A percentile compares a stretch with the other conserved stretches of the same genome.
Evolutionary conservation across 2,113 vertebrate species (phyloP).

Genomic region (Hippocampus abdominalis): DNA sequence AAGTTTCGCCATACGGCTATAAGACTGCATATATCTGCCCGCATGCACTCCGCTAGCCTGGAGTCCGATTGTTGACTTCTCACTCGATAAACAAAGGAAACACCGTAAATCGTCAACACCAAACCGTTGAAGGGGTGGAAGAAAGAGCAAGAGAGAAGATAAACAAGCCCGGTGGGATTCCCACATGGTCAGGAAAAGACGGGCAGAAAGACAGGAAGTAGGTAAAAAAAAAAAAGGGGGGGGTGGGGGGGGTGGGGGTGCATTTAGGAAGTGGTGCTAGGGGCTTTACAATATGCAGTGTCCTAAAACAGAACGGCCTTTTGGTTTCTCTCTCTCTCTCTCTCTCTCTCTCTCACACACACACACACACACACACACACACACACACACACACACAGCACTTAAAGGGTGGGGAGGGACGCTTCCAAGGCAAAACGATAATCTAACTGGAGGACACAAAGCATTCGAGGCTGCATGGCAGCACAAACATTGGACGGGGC

Average conservation of each 20-base stretch:
- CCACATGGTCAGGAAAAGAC: conserved; percentile 24
- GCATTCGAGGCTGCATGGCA: conserved; percentile 49
- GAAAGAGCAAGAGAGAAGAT: conserved; percentile 25
- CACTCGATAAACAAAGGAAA: conserved; percentile 55
- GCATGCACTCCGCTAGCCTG: conserved; percentile 27
- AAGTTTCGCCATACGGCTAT: conserved; percentile 33
- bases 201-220: conserved; percentile 8
- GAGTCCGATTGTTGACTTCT: conserved; percentile 71
- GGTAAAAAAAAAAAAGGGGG: not conserved
- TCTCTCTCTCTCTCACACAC: not conserved
- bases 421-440: conserved; percentile 45
- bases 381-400: conserved; percentile 15
- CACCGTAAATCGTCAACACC: conserved; percentile 50
- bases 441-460: conserved; percentile 47
- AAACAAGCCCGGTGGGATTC: conserved; percentile 47
- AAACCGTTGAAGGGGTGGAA: conserved; percentile 33
- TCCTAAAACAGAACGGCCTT: not conserved
- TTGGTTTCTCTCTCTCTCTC: not conserved
- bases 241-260: conserved; percentile 6
- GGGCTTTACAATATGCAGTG: conserved; percentile 22
- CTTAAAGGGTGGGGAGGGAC: conserved; percentile 21
- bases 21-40: conserved; percentile 40
- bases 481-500: conserved; percentile 48
- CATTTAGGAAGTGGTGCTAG: conserved; percentile 3
- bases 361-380: conserved; percentile 14